Percentiles rank a stretch among this genome's conserved stretches.
phyloP scores from a whole-genome alignment of 2,113 vertebrate genomes.

The Caranx melampygus region DNA sequence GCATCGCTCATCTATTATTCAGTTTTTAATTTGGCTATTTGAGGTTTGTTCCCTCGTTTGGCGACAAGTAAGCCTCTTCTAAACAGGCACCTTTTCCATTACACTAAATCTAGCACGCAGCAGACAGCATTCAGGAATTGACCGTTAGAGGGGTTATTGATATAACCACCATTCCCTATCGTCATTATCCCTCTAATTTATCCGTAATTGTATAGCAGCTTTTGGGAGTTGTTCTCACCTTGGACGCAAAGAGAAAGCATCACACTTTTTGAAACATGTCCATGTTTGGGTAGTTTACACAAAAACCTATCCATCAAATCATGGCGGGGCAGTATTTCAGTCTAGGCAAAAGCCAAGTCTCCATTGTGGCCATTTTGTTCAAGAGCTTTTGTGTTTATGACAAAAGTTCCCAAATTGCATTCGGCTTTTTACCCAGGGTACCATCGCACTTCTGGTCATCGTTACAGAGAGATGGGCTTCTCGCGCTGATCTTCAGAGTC shows the following conservation, averaged over 20 bases:
- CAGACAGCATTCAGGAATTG: constrained; percentile 82
- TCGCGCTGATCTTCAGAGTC: constrained; percentile 74
- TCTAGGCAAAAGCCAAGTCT: constrained; percentile 59
- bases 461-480: constrained; percentile 58
- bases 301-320: constrained; percentile 63
- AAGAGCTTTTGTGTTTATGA: constrained; percentile 75
- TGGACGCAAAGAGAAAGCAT: constrained; percentile 65
- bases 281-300: constrained; percentile 65
- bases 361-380: constrained; percentile 65
- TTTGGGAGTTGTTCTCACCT: constrained; percentile 78
- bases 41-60: constrained; percentile 83
- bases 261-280: constrained; percentile 71
- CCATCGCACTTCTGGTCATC: constrained; percentile 66
- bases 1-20: constrained; percentile 87
- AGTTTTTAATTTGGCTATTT: constrained; percentile 87
- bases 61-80: constrained; percentile 80
- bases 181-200: constrained; percentile 83
- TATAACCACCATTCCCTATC: constrained; percentile 81
- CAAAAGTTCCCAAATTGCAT: constrained; percentile 81
- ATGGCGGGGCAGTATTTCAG: constrained; percentile 52
- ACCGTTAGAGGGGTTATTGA: constrained; percentile 84
- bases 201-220: constrained; percentile 79
- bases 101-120: constrained; percentile 82
- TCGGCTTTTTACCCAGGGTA: constrained; percentile 66
- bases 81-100: constrained; percentile 84